phyloP scores from a whole-genome alignment of 2,888 invertebrate species.

The Drosophila fungiperda region DNA sequence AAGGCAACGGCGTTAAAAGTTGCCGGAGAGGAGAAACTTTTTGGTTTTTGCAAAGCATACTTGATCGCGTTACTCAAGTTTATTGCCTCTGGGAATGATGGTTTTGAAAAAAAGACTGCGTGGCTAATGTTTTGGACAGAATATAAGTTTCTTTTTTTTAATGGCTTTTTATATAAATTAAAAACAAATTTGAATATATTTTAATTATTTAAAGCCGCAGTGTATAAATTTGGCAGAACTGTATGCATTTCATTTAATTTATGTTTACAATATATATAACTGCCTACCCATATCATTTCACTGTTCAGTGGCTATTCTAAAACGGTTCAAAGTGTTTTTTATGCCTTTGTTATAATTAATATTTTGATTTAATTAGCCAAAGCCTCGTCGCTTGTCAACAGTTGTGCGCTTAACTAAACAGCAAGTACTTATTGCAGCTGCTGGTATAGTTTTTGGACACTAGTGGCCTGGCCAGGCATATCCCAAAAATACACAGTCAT shows the following conservation, averaged over 20 bases:
- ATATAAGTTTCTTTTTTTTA: not conserved
- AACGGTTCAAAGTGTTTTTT: constrained; percentile 19
- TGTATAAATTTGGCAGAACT: not conserved
- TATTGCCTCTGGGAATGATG: constrained; percentile 18
- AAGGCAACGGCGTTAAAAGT: constrained; percentile 40
- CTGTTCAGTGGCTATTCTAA: not conserved
- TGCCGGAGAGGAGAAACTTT: constrained; percentile 46
- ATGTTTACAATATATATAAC: not conserved
- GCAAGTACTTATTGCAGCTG: constrained; percentile 28
- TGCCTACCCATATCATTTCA: not conserved
- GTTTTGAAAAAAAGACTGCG: not conserved
- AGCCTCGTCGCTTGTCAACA: constrained; percentile 45
- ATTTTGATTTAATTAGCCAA: constrained; percentile 72
- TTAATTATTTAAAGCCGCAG: not conserved
- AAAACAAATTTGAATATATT: not conserved
- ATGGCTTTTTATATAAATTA: constrained; percentile 1
- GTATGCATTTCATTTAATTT: not conserved
- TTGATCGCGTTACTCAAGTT: constrained; percentile 47
- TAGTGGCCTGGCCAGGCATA: constrained; percentile 16
- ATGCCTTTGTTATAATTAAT: constrained; percentile 47
- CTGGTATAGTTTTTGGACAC: constrained; percentile 60
- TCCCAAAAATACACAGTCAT: constrained; percentile 51
- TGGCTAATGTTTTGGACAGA: not conserved
- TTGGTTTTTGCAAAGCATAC: constrained; percentile 36
- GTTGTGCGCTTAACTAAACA: constrained; percentile 60